Conservation (phyloP, 2,113 vertebrate species). For the Glaucidium brasilianum region DNA sequence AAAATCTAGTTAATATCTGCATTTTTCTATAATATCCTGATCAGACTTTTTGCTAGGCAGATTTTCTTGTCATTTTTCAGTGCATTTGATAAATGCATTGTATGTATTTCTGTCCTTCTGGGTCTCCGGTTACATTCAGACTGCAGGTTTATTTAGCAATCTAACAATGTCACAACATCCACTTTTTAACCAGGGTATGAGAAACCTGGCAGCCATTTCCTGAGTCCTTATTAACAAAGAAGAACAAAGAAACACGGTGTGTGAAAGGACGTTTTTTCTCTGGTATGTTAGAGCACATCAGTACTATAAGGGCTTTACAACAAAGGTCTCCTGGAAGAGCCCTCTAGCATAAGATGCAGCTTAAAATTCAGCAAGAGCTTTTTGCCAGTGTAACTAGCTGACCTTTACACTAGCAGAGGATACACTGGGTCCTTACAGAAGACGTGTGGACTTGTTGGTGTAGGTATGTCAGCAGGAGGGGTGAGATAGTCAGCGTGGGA, state of each 20-base stretch:
- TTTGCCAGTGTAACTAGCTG: not conserved
- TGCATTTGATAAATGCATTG: not conserved
- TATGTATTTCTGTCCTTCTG: not conserved
- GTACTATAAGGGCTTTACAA: not conserved
- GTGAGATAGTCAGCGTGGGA: rapidly evolving
- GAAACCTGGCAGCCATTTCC: not conserved
- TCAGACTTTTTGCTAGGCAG: not conserved
- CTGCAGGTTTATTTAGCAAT: not conserved
- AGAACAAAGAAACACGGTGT: not conserved
- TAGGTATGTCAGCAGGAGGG: not conserved
- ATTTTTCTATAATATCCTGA: not conserved
- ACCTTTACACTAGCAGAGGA: not conserved
- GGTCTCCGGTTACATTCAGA: not conserved
- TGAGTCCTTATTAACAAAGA: not conserved
- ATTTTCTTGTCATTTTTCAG: not conserved
- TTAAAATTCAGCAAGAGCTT: not conserved
- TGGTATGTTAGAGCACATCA: not conserved
- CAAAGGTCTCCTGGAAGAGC: not conserved
- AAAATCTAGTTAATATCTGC: not conserved
- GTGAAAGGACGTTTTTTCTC: not conserved
- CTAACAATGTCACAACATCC: not conserved
- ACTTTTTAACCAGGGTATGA: not conserved
- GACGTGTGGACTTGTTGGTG: rapidly evolving
- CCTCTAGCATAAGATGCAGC: not conserved
- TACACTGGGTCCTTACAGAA: not conserved